These are phyloP conservation scores for Dasypolia templi DNA, from an alignment of 2,888 invertebrate species.

Conservation along the genomic window DNA sequence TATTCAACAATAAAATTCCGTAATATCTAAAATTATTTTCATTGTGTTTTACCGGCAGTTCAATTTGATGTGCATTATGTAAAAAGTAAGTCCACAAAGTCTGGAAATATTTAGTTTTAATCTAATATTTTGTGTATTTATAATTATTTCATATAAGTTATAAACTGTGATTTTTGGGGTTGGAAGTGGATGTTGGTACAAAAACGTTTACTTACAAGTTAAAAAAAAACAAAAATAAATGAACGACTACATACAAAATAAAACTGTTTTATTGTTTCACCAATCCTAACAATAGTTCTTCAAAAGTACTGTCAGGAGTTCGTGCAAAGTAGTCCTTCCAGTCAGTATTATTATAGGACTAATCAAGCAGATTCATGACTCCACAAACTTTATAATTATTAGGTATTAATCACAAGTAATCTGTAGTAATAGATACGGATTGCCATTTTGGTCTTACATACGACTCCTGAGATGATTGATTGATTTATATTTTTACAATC, in stretches of 20 bases:
- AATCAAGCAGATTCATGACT: not conserved
- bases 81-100: slow-evolving; percentile 9
- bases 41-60: not conserved
- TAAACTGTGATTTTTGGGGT: slow-evolving; percentile 49
- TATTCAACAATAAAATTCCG: not conserved
- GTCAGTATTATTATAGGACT: not conserved
- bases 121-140: slow-evolving; percentile 6
- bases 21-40: not conserved
- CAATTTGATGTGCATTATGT: not conserved
- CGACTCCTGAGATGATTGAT: no score
- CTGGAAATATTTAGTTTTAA: slow-evolving; percentile 27
- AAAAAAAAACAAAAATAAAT: slow-evolving; percentile 10
- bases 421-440: no score
- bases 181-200: slow-evolving; percentile 29
- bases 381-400: not conserved
- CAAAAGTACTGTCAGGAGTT: no score
- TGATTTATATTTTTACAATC: no score
- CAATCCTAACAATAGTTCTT: no score
- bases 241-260: slow-evolving; percentile 10
- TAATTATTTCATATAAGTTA: slow-evolving; percentile 25
- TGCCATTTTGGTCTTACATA: no score
- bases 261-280: not conserved
- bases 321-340: slow-evolving; percentile 7
- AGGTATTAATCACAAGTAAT: not conserved
- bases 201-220: slow-evolving; percentile 18